Conservation (phyloP, 1,140 invertebrate genomes). For the Forficula auricularia region DNA sequence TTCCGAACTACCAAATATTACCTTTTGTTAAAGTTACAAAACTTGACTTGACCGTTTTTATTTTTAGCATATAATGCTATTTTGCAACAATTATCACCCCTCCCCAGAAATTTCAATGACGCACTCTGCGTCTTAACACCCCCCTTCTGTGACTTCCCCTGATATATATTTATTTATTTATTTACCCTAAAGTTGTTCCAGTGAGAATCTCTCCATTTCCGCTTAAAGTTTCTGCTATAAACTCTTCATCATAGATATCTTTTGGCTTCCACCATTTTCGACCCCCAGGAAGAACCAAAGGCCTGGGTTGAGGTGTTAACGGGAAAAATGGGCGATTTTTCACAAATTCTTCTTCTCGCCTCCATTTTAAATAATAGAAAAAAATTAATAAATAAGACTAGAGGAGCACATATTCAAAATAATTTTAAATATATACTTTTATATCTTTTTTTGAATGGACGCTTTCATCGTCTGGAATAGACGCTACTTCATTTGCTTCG, state of each 20-base stretch:
- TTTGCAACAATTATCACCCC: too few relatives aligned
- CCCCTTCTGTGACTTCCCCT: too few relatives aligned
- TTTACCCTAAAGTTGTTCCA: slow-evolving; percentile 54
- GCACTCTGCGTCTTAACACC: too few relatives aligned
- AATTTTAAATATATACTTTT: slow-evolving; percentile 21
- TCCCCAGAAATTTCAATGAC: too few relatives aligned
- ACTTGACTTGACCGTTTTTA: too few relatives aligned
- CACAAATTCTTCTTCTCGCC: slow-evolving; percentile 19
- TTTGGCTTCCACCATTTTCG: slow-evolving; percentile 53
- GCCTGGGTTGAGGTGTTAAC: slow-evolving; percentile 31
- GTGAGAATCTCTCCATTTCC: slow-evolving; percentile 57
- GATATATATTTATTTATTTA: slow-evolving; percentile 3
- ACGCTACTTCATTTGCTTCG: too few relatives aligned
- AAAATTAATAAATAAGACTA: neutral
- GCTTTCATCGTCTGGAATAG: slow-evolving; percentile 18
- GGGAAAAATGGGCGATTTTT: slow-evolving; percentile 31
- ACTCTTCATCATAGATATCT: slow-evolving; percentile 60
- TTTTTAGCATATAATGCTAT: too few relatives aligned
- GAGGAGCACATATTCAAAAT: neutral
- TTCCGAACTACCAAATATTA: too few relatives aligned
- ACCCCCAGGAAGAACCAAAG: slow-evolving; percentile 45
- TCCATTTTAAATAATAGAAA: slow-evolving; percentile 4
- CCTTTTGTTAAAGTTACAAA: too few relatives aligned
- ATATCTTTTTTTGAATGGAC: slow-evolving; percentile 21
- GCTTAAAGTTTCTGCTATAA: slow-evolving; percentile 53